A percentile compares a stretch with the other conserved stretches of the same genome.
Conservation (phyloP, 2,888 invertebrate species). For the Athalia circularis region DNA sequence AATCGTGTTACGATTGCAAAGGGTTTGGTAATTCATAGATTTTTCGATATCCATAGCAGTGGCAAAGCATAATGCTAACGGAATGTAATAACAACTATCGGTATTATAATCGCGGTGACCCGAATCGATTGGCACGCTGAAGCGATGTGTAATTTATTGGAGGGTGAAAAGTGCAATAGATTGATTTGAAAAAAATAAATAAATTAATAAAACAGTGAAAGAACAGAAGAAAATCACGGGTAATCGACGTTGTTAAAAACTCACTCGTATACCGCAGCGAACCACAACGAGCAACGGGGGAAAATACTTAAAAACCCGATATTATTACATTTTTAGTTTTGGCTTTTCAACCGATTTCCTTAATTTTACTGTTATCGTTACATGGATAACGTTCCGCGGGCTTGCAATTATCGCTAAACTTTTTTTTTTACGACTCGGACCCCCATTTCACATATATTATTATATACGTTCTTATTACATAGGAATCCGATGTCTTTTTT, state of each 20-base stretch:
- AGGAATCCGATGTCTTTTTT: conserved; percentile 40
- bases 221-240: conserved; percentile 1
- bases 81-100: conserved; percentile 24
- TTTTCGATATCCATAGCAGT: not conserved
- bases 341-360: conserved; percentile 6
- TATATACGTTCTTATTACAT: conserved; percentile 3
- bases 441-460: not conserved
- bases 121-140: conserved; percentile 15
- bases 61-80: not conserved
- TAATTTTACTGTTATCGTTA: conserved; percentile 30
- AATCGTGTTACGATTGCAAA: conserved; percentile 6
- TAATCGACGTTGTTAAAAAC: conserved; percentile 13
- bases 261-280: not conserved
- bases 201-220: no score
- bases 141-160: not conserved
- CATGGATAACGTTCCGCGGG: conserved; percentile 14
- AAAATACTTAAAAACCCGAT: conserved; percentile 30
- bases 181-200: no score
- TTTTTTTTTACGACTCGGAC: conserved; percentile 16
- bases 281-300: not conserved
- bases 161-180: no score
- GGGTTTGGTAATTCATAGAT: conserved; percentile 5
- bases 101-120: not conserved
- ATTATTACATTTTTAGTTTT: conserved; percentile 29
- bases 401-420: conserved; percentile 19